These are phyloP conservation scores for Cephus rjabovi DNA, from an alignment of 2,888 invertebrate species.

Conservation along the genomic window DNA sequence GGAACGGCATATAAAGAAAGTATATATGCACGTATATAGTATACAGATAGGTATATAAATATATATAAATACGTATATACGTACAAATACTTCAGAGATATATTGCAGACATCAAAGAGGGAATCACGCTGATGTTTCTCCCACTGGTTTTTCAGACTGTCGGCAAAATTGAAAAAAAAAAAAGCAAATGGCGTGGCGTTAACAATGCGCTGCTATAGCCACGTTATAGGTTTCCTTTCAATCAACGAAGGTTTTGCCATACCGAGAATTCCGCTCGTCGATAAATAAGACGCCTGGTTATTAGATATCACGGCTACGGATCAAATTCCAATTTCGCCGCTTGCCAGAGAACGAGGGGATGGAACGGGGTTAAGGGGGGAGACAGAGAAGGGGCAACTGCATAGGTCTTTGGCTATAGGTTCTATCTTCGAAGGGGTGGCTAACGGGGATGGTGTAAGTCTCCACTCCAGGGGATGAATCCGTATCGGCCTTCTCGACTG, in stretches of 20 bases:
- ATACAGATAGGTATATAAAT: neutral
- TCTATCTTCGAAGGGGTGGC: neutral
- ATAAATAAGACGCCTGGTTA: conserved; percentile 47
- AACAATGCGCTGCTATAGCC: neutral
- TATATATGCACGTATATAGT: neutral
- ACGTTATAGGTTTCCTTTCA: conserved; percentile 5
- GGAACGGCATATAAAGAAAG: neutral
- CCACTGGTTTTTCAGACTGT: neutral
- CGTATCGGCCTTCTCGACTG: conserved; percentile 13
- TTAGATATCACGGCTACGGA: conserved; percentile 45
- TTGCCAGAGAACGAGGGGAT: neutral
- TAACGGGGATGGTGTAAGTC: neutral
- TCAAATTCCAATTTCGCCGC: conserved; percentile 49
- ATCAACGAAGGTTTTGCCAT: neutral
- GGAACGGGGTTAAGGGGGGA: neutral
- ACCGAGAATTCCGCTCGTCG: conserved; percentile 30
- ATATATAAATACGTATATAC: no score
- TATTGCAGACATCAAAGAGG: neutral
- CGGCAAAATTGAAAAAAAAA: neutral
- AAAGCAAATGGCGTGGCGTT: neutral
- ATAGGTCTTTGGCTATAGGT: neutral
- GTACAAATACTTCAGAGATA: neutral
- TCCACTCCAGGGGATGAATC: conserved; percentile 24
- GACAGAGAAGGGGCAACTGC: conserved; percentile 12
- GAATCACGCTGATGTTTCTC: neutral